Percentiles rank a stretch among this genome's conserved stretches.
Conservation (phyloP, 2,113 vertebrate genomes). For the Dasyprocta punctata region DNA sequence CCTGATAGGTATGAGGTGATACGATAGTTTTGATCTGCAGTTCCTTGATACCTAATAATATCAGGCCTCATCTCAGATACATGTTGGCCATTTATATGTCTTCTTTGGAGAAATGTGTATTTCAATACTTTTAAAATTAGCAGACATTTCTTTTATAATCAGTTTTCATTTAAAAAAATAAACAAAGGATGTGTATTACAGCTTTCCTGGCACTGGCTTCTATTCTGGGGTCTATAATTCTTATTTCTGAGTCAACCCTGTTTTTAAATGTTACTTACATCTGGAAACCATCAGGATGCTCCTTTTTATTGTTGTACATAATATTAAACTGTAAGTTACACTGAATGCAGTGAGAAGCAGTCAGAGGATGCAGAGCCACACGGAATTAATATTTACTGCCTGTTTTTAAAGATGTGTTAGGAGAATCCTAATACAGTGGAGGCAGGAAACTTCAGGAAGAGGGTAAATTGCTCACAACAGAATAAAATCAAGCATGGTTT, state of each 20-base stretch:
- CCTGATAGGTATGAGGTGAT: not conserved
- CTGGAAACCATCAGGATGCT: constrained; percentile 40
- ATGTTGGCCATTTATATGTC: not conserved
- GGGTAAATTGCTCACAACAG: not conserved
- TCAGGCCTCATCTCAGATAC: not conserved
- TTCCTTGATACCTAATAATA: not conserved
- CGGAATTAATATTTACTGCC: constrained; percentile 44
- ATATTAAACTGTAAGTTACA: constrained; percentile 46
- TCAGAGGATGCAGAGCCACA: constrained; percentile 40
- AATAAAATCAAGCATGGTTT: not conserved
- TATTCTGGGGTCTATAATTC: constrained; percentile 7
- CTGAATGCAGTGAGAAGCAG: constrained; percentile 18
- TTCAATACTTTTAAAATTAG: not conserved
- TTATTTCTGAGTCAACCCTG: constrained; percentile 2
- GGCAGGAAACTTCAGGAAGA: constrained; percentile 35
- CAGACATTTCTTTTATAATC: not conserved
- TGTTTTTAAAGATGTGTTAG: constrained; percentile 36
- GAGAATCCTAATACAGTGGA: not conserved
- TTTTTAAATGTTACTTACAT: constrained; percentile 51
- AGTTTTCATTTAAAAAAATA: constrained; percentile 25
- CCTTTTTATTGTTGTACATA: constrained; percentile 58
- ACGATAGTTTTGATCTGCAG: not conserved
- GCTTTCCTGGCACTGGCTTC: not conserved
- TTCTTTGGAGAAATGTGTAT: not conserved
- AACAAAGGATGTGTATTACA: not conserved